Percentiles rank a stretch among this genome's conserved stretches.
phyloP scores from a whole-genome alignment of 2,888 invertebrate species.

The Escarpia spicata region DNA sequence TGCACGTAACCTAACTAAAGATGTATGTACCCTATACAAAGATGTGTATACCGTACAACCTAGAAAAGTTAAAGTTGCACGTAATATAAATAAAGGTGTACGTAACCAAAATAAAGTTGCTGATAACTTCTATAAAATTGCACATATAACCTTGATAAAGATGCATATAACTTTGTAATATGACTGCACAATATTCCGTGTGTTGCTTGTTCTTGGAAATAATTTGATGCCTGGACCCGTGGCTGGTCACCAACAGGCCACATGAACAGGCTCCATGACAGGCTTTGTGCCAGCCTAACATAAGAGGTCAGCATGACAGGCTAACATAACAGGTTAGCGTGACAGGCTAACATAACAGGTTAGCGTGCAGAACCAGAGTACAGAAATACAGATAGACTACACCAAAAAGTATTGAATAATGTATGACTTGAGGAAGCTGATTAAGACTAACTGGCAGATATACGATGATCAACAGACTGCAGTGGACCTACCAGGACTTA shows the following conservation, averaged over 20 bases:
- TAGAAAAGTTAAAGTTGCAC: not conserved
- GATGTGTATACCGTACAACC: no score
- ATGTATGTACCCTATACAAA: no score
- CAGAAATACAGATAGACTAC: not conserved
- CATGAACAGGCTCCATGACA: not conserved
- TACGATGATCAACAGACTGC: not conserved
- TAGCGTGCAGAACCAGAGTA: no score
- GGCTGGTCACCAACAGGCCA: not conserved
- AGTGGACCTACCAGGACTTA: constrained; percentile 51
- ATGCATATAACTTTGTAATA: not conserved
- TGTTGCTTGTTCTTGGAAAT: not conserved
- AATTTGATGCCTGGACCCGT: not conserved
- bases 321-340: no score
- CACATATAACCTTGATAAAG: not conserved
- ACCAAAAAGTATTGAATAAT: not conserved
- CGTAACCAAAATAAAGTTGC: not conserved
- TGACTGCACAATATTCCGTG: not conserved
- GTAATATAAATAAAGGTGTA: not conserved
- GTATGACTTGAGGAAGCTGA: not conserved
- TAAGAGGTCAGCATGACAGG: no score
- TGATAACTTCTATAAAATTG: not conserved
- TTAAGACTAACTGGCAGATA: not conserved
- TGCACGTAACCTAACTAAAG: no score
- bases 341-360: no score
- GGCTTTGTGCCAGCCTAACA: no score